Base-by-base conservation (phyloP, 2,113 vertebrate genomes). In the Procavia capensis region DNA sequence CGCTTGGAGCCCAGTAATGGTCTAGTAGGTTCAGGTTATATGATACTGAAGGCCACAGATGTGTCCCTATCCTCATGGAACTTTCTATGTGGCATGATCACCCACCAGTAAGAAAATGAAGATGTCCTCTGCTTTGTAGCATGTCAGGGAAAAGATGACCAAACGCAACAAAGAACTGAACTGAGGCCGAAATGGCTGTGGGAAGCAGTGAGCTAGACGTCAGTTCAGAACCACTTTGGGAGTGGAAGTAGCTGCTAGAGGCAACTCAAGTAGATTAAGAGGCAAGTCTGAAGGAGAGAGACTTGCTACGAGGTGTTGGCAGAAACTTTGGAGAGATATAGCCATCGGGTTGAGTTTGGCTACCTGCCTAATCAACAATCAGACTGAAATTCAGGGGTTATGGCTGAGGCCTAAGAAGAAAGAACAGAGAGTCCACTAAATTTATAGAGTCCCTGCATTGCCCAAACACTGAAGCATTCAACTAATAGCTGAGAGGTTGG, bases 101-200 rank as follows among this genome's bases (percentile, higher is more conserved):
- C 70, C 70, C 34, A 59, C 34, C 45, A 70, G 1, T 84, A 80
- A 79, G 34, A 81, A 88, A 81, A 47, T 8, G 16, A 2, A 79
- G 74, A 95, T 68, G 34, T 8, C 25, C 17, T 11, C 29, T 76
- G 6, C 25, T 90, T 90, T 47, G 19, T 25, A 79, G 2, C 5
- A 76, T 66, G 82, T 64, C 78, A 13, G 39, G 92, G 20, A 59
- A 6, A 59, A 34, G 36, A 81, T 75, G 29, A 39, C 25, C 88
- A 76, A 95, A 87, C 43, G 93, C 47, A 90, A 25, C 36, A 10
- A 45, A 80, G 22, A 80, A n/a, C n/a, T n/a, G n/a, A 94, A 85
- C 41, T 45, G 27, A 91, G 17, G 45, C 19, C 93, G 78, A 10
- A 87, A 84, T 93, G 39, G 57, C 59, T 85, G 0, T 16, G 24